Evolutionary conservation across 2,888 invertebrate species (phyloP), one percentile per base, ranked within the genome.

Genomic region (Orchesellides sinensis): DNA sequence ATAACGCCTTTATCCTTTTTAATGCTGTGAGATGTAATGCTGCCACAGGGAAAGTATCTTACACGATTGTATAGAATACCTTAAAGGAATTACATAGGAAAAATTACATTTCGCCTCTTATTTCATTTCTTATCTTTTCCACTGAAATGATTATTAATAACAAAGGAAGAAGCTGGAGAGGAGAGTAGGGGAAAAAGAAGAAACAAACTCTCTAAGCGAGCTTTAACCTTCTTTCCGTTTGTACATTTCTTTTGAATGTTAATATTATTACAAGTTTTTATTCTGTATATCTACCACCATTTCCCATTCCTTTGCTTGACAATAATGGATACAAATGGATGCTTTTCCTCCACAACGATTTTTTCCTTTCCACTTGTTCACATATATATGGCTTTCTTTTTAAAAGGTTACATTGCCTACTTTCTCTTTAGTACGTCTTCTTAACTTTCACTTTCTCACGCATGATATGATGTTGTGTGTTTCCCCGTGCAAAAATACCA

Each of bases 71-170:
- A n/a, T n/a, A n/a, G n/a, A n/a, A n/a, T n/a, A n/a, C n/a, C n/a
- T n/a, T n/a, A n/a, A n/a, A n/a, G n/a, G n/a, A n/a, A n/a, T n/a
- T n/a, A 1, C 74, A 23, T 35, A 29, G 45, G 23, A 77, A 75
- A 77, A 69, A 70, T 72, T 40, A 23, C 52, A 63, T 68, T 66
- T 68, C 63, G 23, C 65, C 61, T 27, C 66, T 69, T 69, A 47
- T 59, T 75, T 59, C 63, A 56, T 73, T 73, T 69, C 70, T 83
- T 83, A 82, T 83, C 81, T 83, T 82, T n/a, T 83, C 83, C 74
- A 75, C 74, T 65, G 63, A 81, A 85, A 85, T 85, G 83, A 83
- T 83, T 85, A 85, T 85, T 85, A 85, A 83, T 83, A 83, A 70
- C 79, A 69, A 54, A 72, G 47, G n/a, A 23, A 52, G 52, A 65